phyloP scores from a whole-genome alignment of 2,888 invertebrate genomes.

The Dorcus parallelipipedus region DNA sequence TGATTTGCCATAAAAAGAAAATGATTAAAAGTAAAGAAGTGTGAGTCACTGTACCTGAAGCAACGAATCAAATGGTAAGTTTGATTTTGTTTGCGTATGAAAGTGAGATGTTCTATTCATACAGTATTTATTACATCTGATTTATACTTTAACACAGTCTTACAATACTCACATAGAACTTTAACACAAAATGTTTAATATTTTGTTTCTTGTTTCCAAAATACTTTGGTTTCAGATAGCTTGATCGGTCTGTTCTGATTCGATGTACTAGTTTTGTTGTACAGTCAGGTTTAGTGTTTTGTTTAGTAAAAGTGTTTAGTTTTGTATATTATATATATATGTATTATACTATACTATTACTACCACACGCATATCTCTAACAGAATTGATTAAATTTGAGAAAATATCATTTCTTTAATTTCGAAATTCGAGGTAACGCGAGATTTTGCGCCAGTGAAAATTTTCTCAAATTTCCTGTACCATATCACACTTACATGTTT shows the following conservation, averaged over 20 bases:
- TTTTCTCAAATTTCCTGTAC: slow-evolving; percentile 12
- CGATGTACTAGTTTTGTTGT: slow-evolving; percentile 15
- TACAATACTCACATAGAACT: too few species aligned
- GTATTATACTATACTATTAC: not conserved
- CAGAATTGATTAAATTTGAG: not conserved
- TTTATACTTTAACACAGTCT: not conserved
- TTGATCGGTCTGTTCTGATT: slow-evolving; percentile 12
- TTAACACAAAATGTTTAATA: not conserved
- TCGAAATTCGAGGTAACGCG: too few species aligned
- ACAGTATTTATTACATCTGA: not conserved
- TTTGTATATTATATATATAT: slow-evolving; percentile 1
- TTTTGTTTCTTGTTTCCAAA: too few species aligned
- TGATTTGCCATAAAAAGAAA: too few species aligned
- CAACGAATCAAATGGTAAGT: too few species aligned
- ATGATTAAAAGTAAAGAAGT: too few species aligned
- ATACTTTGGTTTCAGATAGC: slow-evolving; percentile 5
- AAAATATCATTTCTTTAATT: too few species aligned
- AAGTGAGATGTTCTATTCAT: not conserved
- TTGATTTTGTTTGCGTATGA: too few species aligned
- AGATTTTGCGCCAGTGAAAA: too few species aligned
- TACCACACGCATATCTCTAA: not conserved
- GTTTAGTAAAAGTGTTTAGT: slow-evolving; percentile 5
- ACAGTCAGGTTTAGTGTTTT: slow-evolving; percentile 14
- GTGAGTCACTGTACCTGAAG: too few species aligned
- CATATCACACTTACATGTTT: slow-evolving; percentile 15